Evolutionary conservation across 2,888 invertebrate genomes (phyloP).

Genomic region (Agonopterix alstromeriana): DNA sequence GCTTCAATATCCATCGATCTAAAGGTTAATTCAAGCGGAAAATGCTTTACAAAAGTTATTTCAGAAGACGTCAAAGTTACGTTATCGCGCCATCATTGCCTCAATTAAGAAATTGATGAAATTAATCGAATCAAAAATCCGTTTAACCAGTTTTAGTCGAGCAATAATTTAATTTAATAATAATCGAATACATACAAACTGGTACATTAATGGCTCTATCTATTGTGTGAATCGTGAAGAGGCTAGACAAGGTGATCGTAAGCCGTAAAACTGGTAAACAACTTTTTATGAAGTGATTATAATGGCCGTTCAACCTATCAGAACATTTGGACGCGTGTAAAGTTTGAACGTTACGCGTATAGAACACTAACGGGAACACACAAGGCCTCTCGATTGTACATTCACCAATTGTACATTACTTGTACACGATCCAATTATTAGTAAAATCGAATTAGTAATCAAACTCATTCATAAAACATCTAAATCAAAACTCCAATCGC

Average conservation of each 20-base stretch:
- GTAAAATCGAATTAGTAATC: too few species aligned
- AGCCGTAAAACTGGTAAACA: constrained; percentile 19
- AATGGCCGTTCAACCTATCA: constrained; percentile 17
- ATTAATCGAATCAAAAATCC: too few species aligned
- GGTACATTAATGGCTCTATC: not conserved
- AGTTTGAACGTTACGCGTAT: constrained; percentile 1
- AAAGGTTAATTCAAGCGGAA: too few species aligned
- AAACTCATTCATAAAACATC: too few species aligned
- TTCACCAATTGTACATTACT: too few species aligned
- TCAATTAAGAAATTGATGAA: too few species aligned
- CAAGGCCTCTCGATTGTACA: not conserved
- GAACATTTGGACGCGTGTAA: constrained; percentile 10
- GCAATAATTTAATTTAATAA: constrained; percentile 1
- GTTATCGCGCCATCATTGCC: too few species aligned
- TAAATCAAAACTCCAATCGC: too few species aligned
- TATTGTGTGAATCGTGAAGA: constrained; percentile 8
- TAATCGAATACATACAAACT: constrained; percentile 2
- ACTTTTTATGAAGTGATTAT: constrained; percentile 22
- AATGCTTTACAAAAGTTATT: too few species aligned
- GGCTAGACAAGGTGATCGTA: constrained; percentile 14
- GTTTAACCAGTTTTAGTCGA: not conserved
- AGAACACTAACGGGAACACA: constrained; percentile 2
- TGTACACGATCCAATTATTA: too few species aligned
- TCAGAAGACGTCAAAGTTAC: too few species aligned
- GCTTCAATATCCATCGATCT: not conserved